Percentiles rank a stretch among this genome's conserved stretches.
These are phyloP conservation scores for Anniella stebbinsi DNA, from an alignment of 2,797 vertebrate genomes.

Conservation along the genomic window DNA sequence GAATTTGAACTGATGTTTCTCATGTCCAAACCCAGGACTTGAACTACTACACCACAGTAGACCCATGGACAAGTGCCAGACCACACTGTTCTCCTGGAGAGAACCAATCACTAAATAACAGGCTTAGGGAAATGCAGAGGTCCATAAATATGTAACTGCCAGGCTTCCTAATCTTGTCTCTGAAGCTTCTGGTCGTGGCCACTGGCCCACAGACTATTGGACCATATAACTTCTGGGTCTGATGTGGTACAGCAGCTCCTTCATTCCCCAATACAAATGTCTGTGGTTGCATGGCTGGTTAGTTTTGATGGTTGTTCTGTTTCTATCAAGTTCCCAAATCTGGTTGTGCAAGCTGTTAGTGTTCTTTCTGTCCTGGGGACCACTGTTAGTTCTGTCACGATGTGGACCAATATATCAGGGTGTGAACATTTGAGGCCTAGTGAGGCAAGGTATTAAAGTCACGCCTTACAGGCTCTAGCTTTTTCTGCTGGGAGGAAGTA, in stretches of 20 bases:
- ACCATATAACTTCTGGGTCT: constrained; percentile 1
- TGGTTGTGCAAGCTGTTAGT: constrained; percentile 48
- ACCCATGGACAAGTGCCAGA: not conserved
- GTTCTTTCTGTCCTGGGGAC: constrained; percentile 10
- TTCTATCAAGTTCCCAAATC: constrained; percentile 32
- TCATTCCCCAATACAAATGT: constrained; percentile 49
- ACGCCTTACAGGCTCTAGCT: too few species aligned
- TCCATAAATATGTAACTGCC: constrained; percentile 5
- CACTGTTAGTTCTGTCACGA: not conserved
- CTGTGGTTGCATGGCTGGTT: constrained; percentile 58
- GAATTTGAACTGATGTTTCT: not conserved
- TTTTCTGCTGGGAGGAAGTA: too few species aligned
- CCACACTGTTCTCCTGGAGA: constrained; percentile 27
- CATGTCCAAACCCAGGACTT: not conserved
- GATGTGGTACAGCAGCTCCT: constrained; percentile 38
- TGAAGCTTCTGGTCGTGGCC: constrained; percentile 40
- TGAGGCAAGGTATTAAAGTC: too few species aligned
- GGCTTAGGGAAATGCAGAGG: constrained; percentile 23
- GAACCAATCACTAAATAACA: constrained; percentile 32
- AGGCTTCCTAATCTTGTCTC: constrained; percentile 18
- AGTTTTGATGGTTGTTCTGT: constrained; percentile 39
- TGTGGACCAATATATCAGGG: constrained; percentile 30
- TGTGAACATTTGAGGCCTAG: not conserved
- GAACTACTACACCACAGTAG: not conserved
- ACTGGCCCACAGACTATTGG: constrained; percentile 8